Evolutionary conservation across 2,888 invertebrate genomes (phyloP).

Genomic region (Bimastos eiseni): DNA sequence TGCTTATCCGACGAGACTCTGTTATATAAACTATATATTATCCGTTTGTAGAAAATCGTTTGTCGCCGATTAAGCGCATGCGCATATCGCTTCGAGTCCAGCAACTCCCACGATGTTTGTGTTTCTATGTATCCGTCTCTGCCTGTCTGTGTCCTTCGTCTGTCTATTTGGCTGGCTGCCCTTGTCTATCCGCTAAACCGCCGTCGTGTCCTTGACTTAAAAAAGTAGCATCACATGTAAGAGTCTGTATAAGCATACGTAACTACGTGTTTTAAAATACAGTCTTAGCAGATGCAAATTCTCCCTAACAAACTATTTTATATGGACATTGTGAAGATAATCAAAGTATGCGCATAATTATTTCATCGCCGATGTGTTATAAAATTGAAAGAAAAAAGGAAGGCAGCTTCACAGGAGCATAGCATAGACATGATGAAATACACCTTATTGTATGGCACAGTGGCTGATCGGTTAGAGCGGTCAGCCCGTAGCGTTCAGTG

Average conservation of each 20-base stretch:
- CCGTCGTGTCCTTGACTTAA: not conserved
- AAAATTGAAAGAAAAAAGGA: too few relatives aligned
- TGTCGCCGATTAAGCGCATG: conserved; percentile 5
- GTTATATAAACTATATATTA: conserved; percentile 7
- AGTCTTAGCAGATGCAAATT: not conserved
- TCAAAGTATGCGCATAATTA: too few relatives aligned
- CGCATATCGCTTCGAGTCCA: not conserved
- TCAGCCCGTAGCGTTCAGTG: too few relatives aligned
- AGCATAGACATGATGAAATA: too few relatives aligned
- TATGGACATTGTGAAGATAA: too few relatives aligned
- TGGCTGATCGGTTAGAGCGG: too few relatives aligned
- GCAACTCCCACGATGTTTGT: not conserved
- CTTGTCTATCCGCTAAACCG: not conserved
- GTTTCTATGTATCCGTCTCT: not conserved
- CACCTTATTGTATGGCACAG: too few relatives aligned
- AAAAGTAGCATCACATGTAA: not conserved
- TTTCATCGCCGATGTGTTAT: too few relatives aligned
- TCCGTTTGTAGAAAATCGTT: not conserved
- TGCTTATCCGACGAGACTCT: not conserved
- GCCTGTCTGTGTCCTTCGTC: not conserved
- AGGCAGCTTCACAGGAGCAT: too few relatives aligned
- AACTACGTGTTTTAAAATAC: not conserved
- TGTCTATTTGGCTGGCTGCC: conserved; percentile 20
- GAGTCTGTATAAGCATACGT: not conserved
- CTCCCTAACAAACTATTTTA: too few relatives aligned